phyloP scores from a whole-genome alignment of 2,888 invertebrate genomes.

The Caenorhabditis sp. region DNA sequence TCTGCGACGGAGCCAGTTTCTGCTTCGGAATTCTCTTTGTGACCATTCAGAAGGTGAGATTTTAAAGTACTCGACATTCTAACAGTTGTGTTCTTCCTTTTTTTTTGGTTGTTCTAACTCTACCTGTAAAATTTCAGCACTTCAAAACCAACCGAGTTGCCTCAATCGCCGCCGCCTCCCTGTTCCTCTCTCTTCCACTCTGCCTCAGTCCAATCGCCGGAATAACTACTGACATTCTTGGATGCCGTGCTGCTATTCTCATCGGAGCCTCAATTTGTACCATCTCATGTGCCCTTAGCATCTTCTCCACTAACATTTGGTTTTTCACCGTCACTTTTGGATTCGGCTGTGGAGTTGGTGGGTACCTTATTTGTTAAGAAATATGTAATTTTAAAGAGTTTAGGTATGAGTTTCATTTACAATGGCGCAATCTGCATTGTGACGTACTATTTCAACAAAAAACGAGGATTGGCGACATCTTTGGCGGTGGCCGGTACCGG shows the following conservation, averaged over 20 bases:
- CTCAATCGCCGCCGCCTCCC: conserved; percentile 91
- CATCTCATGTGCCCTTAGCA: conserved; percentile 80
- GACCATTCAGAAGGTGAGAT: conserved; percentile 83
- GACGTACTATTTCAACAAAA: conserved; percentile 89
- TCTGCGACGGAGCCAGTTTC: conserved; percentile 93
- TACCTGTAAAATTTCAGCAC: conserved; percentile 82
- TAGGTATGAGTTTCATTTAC: conserved; percentile 81
- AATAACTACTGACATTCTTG: conserved; percentile 57
- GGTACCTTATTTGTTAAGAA: background rate
- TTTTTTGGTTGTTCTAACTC: too few relatives aligned
- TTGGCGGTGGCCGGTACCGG: conserved; percentile 74
- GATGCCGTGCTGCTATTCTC: conserved; percentile 57
- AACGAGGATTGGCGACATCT: conserved; percentile 85
- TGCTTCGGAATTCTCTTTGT: conserved; percentile 92
- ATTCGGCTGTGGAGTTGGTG: conserved; percentile 47
- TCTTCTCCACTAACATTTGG: conserved; percentile 86
- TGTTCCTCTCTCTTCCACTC: conserved; percentile 93
- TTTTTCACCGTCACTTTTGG: conserved; percentile 83
- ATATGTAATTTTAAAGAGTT: background rate
- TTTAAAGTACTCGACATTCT: background rate
- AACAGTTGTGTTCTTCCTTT: too few relatives aligned
- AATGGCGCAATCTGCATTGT: conserved; percentile 92
- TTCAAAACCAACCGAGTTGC: conserved; percentile 89
- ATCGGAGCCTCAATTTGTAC: conserved; percentile 48
- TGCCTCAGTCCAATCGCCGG: conserved; percentile 85